Conservation (phyloP, 2,888 invertebrate genomes). For the Pollenia amentaria region DNA sequence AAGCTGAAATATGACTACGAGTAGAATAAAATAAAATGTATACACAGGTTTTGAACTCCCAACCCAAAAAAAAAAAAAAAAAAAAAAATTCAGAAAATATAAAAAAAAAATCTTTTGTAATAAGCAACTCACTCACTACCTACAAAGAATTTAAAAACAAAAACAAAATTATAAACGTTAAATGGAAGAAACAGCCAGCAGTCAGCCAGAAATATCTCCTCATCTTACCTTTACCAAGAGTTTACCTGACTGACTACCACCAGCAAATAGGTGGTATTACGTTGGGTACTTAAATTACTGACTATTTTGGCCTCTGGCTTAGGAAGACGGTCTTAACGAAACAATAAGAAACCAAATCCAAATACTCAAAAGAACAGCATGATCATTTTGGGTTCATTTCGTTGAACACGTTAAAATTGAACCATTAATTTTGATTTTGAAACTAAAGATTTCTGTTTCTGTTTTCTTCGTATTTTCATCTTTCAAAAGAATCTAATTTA, state of each 20-base stretch:
- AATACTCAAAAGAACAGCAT: slow-evolving; percentile 46
- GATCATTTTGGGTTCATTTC: slow-evolving; percentile 39
- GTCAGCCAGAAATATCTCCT: slow-evolving; percentile 5
- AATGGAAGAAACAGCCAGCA: slow-evolving; percentile 7
- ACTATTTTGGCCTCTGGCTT: slow-evolving; percentile 64
- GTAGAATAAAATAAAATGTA: slow-evolving; percentile 16
- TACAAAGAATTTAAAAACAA: slow-evolving; percentile 12
- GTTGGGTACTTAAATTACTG: slow-evolving; percentile 52
- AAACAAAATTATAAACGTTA: background rate
- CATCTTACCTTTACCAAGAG: slow-evolving; percentile 1
- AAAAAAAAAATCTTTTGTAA: slow-evolving; percentile 22
- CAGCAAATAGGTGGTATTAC: background rate
- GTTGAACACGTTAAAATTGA: slow-evolving; percentile 52
- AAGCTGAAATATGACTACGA: slow-evolving; percentile 17
- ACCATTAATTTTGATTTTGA: slow-evolving; percentile 64
- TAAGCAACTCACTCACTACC: slow-evolving; percentile 41
- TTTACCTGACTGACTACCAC: slow-evolving; percentile 7
- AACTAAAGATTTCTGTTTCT: slow-evolving; percentile 22
- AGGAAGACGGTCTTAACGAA: slow-evolving; percentile 12
- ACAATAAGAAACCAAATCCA: slow-evolving; percentile 9
- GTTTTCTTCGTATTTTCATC: background rate
- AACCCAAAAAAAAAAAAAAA: slow-evolving; percentile 41
- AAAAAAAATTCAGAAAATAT: slow-evolving; percentile 1
- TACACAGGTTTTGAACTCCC: slow-evolving; percentile 54
- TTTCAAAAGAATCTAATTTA: slow-evolving; percentile 53